A percentile compares a stretch with the other conserved stretches of the same genome.
Evolutionary conservation across 2,888 invertebrate genomes (phyloP).

Genomic region (Schizotus pectinicornis): DNA sequence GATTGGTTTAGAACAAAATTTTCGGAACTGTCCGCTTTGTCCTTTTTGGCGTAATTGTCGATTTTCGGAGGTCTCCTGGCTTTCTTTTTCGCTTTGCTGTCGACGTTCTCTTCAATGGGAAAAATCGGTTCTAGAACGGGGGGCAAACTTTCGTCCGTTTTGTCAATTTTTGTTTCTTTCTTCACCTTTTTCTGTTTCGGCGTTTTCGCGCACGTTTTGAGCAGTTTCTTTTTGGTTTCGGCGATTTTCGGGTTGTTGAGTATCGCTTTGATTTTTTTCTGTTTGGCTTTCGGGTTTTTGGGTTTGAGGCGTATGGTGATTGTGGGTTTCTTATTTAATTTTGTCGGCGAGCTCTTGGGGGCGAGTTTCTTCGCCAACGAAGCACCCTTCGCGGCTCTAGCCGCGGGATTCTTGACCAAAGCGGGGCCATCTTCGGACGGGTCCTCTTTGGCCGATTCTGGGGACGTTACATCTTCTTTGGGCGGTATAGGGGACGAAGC

Average conservation of each 20-base stretch:
- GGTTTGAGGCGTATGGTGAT: conserved; percentile 48
- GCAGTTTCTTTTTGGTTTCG: conserved; percentile 49
- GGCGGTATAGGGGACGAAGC: conserved; percentile 46
- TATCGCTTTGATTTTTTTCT: conserved; percentile 46
- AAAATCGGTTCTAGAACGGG: conserved; percentile 53
- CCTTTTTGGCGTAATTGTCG: conserved; percentile 27
- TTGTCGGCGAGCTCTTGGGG: conserved; percentile 36
- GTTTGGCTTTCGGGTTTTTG: conserved; percentile 43
- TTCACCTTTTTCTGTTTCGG: conserved; percentile 32
- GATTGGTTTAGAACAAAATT: conserved; percentile 4
- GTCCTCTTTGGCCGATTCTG: conserved; percentile 37
- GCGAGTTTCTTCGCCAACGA: conserved; percentile 37
- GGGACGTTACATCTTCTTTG: conserved; percentile 41
- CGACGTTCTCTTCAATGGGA: conserved; percentile 43
- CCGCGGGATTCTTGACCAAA: conserved; percentile 27
- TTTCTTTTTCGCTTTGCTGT: conserved; percentile 35
- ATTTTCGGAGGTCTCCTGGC: conserved; percentile 28
- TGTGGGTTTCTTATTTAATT: conserved; percentile 37
- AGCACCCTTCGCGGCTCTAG: conserved; percentile 28
- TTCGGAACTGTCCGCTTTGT: conserved; percentile 16
- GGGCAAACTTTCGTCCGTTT: conserved; percentile 39
- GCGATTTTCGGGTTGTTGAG: conserved; percentile 47
- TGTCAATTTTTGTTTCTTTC: conserved; percentile 13
- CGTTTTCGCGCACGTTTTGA: conserved; percentile 51
- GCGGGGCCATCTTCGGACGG: conserved; percentile 37